Evolutionary conservation across 2,888 invertebrate genomes (phyloP).

Genomic region (Aphodius granarius): DNA sequence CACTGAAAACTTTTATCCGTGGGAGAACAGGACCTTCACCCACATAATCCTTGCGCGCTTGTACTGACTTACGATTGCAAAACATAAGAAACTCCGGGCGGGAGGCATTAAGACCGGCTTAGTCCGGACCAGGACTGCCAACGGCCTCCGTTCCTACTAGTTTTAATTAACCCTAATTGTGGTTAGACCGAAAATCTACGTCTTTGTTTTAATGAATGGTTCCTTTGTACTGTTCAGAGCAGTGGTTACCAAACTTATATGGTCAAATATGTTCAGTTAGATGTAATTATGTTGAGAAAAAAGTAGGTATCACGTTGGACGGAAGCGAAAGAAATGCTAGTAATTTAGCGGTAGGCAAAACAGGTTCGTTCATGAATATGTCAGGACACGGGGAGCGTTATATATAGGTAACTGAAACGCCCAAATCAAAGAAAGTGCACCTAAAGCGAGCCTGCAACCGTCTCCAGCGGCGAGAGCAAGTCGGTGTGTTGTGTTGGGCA

Average conservation of each 20-base stretch:
- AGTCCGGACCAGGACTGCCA: neutral
- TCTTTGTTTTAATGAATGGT: neutral
- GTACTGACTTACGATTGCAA: slow-evolving; percentile 8
- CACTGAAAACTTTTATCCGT: slow-evolving; percentile 5
- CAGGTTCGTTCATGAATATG: neutral
- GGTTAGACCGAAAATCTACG: neutral
- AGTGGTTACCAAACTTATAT: no score
- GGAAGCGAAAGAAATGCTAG: no score
- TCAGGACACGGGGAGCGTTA: neutral
- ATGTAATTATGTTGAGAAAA: no score
- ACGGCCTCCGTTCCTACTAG: neutral
- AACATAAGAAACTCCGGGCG: slow-evolving; percentile 6
- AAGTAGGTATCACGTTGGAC: no score
- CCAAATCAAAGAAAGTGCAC: neutral
- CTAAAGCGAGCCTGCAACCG: neutral
- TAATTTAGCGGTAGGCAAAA: neutral
- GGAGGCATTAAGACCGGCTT: neutral
- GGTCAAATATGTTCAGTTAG: no score
- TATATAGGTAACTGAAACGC: neutral
- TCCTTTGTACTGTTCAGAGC: neutral
- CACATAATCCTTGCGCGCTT: slow-evolving; percentile 3
- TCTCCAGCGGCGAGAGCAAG: neutral
- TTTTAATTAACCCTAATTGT: neutral
- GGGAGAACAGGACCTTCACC: neutral
- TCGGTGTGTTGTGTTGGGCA: neutral